These are phyloP conservation scores for Ceryle rudis DNA, from an alignment of 2,797 vertebrate genomes.

Conservation along the genomic window DNA sequence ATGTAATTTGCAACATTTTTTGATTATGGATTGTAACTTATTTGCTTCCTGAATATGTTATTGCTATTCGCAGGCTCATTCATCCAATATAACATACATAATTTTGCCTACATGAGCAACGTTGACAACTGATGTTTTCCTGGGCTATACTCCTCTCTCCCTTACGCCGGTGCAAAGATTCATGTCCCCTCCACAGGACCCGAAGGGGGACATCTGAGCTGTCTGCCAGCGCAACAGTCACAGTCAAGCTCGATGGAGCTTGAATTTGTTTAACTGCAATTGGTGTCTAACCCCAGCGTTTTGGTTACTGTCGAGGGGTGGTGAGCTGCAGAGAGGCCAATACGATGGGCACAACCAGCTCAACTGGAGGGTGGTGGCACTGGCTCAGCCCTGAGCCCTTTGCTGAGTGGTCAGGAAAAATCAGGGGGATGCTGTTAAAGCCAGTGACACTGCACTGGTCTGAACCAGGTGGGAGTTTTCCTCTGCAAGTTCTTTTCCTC, in stretches of 20 bases:
- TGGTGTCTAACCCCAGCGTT: background rate
- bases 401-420: background rate
- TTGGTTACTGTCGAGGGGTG: rapidly evolving
- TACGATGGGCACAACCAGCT: rapidly evolving
- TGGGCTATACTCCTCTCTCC: background rate
- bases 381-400: background rate
- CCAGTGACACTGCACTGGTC: background rate
- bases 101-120: slow-evolving; percentile 7
- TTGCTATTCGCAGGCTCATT: slow-evolving; percentile 16
- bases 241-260: rapidly evolving
- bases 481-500: background rate
- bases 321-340: background rate
- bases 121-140: background rate
- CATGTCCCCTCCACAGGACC: background rate
- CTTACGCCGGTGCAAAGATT: background rate
- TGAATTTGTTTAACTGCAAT: rapidly evolving
- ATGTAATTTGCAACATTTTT: slow-evolving; percentile 74
- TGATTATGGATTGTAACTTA: slow-evolving; percentile 66
- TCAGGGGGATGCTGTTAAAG: background rate
- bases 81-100: background rate
- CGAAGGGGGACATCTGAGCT: background rate
- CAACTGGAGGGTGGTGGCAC: background rate
- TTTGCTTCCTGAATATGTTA: slow-evolving; percentile 46
- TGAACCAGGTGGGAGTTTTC: background rate
- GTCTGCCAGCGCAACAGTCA: rapidly evolving